Evolutionary conservation across 2,888 invertebrate genomes (phyloP).

Genomic region (Chaetoderma sp.): DNA sequence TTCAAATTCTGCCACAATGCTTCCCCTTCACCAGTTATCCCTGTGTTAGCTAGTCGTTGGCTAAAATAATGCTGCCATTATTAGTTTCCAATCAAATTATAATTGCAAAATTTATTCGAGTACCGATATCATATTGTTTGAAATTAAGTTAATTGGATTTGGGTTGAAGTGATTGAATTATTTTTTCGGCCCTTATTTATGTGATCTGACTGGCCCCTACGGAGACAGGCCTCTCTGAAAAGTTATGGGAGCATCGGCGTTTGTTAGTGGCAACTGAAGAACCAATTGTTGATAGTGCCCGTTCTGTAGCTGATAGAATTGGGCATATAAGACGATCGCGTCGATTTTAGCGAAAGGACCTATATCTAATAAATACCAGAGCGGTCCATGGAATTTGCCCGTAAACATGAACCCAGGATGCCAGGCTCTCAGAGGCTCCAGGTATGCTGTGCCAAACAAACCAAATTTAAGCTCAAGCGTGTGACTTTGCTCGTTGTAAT

Average conservation of each 20-base stretch:
- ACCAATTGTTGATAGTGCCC: neutral
- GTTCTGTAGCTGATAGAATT: neutral
- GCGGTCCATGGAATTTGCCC: neutral
- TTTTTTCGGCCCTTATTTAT: no score
- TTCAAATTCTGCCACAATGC: no score
- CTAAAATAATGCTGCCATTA: no score
- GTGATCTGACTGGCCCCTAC: no score
- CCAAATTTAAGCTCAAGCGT: constrained; percentile 2
- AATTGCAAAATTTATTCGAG: no score
- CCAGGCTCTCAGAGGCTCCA: neutral
- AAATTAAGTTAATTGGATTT: no score
- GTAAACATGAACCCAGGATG: neutral
- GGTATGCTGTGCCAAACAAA: neutral
- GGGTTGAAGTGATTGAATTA: no score
- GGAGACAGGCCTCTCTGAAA: neutral
- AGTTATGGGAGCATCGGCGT: neutral
- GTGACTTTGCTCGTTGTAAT: neutral
- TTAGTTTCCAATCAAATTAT: no score
- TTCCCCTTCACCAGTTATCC: no score
- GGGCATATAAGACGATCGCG: neutral
- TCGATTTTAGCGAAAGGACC: neutral
- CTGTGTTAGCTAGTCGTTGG: no score
- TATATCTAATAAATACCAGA: constrained; percentile 3
- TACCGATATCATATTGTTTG: no score
- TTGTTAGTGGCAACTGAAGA: neutral